A percentile compares a stretch with the other conserved stretches of the same genome.
phyloP scores from a whole-genome alignment of 1,140 invertebrate genomes.

The Cecropterus lyciades region DNA sequence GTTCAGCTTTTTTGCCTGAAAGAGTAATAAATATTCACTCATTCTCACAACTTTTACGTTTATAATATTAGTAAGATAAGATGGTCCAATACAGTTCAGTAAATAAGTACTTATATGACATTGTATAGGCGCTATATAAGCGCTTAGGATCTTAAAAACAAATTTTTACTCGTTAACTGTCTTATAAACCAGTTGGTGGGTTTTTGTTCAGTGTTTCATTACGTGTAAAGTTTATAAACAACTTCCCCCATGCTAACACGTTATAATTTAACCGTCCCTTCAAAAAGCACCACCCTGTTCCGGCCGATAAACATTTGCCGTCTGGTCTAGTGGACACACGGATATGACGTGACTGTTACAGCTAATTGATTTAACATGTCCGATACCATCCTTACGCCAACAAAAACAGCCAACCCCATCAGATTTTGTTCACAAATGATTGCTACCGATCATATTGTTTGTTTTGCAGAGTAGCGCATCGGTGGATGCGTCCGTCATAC shows the following conservation, averaged over 20 bases:
- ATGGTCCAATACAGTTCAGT: no score
- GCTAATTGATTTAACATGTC: slow-evolving; percentile 70
- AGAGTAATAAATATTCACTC: no score
- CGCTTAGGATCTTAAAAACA: no score
- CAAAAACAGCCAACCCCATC: slow-evolving; percentile 53
- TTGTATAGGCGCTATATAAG: no score
- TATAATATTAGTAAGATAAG: no score
- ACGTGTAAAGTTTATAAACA: neutral
- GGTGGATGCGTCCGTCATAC: slow-evolving; percentile 47
- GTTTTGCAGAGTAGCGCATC: slow-evolving; percentile 66
- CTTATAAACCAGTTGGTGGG: no score
- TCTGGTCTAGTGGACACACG: slow-evolving; percentile 14
- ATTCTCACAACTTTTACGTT: no score
- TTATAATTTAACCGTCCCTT: neutral
- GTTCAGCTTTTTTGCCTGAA: no score
- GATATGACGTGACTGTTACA: slow-evolving; percentile 25
- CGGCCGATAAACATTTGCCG: slow-evolving; percentile 3
- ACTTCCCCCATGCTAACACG: neutral
- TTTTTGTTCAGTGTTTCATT: neutral
- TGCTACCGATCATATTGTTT: slow-evolving; percentile 61
- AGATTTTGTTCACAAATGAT: slow-evolving; percentile 53
- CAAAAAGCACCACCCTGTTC: neutral
- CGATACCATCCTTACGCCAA: slow-evolving; percentile 44
- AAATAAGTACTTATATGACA: no score
- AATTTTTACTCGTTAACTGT: no score